Base-by-base conservation (phyloP, 1,140 invertebrate genomes). In the Diabrotica undecimpunctata region DNA sequence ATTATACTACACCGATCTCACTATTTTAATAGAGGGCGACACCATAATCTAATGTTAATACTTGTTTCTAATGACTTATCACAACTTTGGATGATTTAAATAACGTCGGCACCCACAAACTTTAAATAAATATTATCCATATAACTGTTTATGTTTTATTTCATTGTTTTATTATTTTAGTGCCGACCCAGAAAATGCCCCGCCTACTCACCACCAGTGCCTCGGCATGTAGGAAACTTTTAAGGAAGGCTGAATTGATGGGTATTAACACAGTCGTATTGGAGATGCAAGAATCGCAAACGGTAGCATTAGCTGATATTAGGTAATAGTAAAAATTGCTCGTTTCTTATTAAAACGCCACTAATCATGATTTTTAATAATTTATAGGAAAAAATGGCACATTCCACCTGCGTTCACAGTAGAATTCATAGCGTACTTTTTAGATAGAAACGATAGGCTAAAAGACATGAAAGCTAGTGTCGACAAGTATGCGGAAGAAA, bases 131-230 rank as follows among this genome's bases (percentile, higher is more conserved):
- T n/a, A n/a, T n/a, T n/a, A n/a, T n/a, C n/a, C n/a, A n/a, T n/a
- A 25, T 4, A 25, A 25, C 25, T 25, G 1, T 25, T 1, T 1
- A 25, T 25, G 25, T 25, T 25, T 25, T 25, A 25, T 25, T 25
- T 25, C 25, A 25, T 25, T 25, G 25, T 25, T 2, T 51, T 2
- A 12, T 51, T 10, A 51, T 72, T 69, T 61, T 12, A 94, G 93
- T 95, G 7, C 94, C 94, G 8, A 95, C 93, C 5, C 93, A 97
- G 78, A 97, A 97, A 81, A 93, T 96, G 89, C 92, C 94, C 0
- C 83, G 95, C 36, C 80, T 95, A 67, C 78, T 98, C 53, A 94
- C 92, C 37, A 96, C 94, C 0, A 95, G 93, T 71, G 92, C 95
- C 0, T 92, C 91, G 0, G 94, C 94, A 3, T 92, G 94, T 78